Percentiles rank a stretch among this genome's conserved stretches.
Conservation (phyloP, 2,888 invertebrate genomes). For the Portevinia maculata region DNA sequence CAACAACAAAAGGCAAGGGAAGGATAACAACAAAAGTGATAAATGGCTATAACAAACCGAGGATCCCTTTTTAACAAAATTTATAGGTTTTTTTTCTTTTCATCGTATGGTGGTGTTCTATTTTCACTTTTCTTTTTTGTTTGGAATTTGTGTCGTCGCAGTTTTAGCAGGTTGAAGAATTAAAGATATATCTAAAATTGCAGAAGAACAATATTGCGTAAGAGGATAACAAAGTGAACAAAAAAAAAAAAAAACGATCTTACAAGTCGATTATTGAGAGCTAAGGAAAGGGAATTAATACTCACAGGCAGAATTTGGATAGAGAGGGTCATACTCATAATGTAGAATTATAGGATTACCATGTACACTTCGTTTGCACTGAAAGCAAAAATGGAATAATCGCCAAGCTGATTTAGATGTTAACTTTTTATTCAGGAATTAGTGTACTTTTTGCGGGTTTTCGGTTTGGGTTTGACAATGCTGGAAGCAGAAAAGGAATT, state of each 20-base stretch:
- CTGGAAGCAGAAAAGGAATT: no score
- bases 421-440: conserved; percentile 27
- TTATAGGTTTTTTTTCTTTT: conserved; percentile 41
- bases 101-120: conserved; percentile 22
- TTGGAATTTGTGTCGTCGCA: conserved; percentile 29
- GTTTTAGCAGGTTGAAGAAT: conserved; percentile 50
- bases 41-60: conserved; percentile 38
- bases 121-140: conserved; percentile 35
- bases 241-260: conserved; percentile 52
- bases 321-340: conserved; percentile 36
- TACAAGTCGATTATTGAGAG: conserved; percentile 65
- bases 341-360: conserved; percentile 48
- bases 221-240: conserved; percentile 44
- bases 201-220: conserved; percentile 45
- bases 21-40: conserved; percentile 57
- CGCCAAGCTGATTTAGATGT: conserved; percentile 54
- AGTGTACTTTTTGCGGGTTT: conserved; percentile 11
- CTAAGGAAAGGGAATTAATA: conserved; percentile 35
- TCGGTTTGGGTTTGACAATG: no score
- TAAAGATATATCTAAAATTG: conserved; percentile 43
- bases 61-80: conserved; percentile 42
- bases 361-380: conserved; percentile 17
- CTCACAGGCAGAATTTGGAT: neutral
- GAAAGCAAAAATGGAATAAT: conserved; percentile 8
- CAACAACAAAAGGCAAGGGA: conserved; percentile 30